A percentile compares a stretch with the other conserved stretches of the same genome.
Conservation (phyloP, 2,113 vertebrate species). For the Rhinoptilus africanus region DNA sequence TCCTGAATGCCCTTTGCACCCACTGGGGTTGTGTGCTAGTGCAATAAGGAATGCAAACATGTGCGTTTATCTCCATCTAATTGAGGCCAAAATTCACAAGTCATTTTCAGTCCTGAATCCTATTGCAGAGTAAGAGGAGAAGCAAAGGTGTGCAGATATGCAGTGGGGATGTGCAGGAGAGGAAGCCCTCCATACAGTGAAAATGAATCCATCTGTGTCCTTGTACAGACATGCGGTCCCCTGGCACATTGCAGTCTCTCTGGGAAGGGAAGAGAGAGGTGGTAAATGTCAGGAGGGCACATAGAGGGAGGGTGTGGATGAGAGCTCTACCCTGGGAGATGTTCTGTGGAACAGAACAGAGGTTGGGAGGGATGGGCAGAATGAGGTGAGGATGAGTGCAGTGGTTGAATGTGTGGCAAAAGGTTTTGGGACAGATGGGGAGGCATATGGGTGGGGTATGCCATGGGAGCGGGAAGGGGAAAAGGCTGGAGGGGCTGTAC, state of each 20-base stretch:
- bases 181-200: background rate
- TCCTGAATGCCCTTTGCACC: background rate
- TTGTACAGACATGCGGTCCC: background rate
- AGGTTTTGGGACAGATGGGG: background rate
- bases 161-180: background rate
- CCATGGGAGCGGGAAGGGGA: background rate
- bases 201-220: background rate
- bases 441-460: background rate
- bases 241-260: accelerated
- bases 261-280: background rate
- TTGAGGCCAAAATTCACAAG: background rate
- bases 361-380: background rate
- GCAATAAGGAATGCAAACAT: background rate
- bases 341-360: background rate
- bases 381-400: background rate
- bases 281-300: accelerated
- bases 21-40: background rate
- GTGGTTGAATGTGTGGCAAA: background rate
- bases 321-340: background rate
- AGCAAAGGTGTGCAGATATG: background rate
- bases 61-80: background rate
- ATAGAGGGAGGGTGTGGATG: background rate
- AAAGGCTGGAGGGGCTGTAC: background rate
- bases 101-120: background rate
- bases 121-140: background rate